Evolutionary conservation across 2,113 vertebrate genomes (phyloP).

Genomic region (Romanogobio albipinnatus): DNA sequence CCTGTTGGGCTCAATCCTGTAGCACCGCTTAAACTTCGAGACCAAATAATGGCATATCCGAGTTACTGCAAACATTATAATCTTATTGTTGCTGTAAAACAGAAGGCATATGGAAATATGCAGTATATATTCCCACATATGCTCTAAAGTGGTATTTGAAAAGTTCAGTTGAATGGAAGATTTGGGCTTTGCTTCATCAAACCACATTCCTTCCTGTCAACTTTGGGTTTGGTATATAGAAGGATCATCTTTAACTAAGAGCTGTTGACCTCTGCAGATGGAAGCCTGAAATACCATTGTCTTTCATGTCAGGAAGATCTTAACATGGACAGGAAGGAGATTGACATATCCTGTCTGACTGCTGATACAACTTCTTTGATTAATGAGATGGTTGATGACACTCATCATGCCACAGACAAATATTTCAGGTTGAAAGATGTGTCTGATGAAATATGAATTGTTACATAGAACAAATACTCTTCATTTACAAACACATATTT

Average conservation of each 20-base stretch:
- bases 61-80: not conserved
- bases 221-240: slow-evolving; percentile 27
- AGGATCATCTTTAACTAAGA: slow-evolving; percentile 64
- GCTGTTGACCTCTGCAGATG: slow-evolving; percentile 68
- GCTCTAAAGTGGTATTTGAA: not conserved
- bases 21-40: slow-evolving; percentile 11
- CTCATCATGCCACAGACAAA: slow-evolving; percentile 46
- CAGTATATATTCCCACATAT: not conserved
- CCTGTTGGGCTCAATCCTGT: slow-evolving; percentile 50
- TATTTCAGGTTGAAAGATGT: not conserved
- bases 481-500: not conserved
- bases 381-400: slow-evolving; percentile 67
- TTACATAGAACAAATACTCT: not conserved
- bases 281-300: slow-evolving; percentile 70
- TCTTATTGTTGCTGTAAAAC: slow-evolving; percentile 3
- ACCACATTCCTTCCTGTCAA: slow-evolving; percentile 53
- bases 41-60: slow-evolving; percentile 14
- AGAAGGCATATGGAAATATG: not conserved
- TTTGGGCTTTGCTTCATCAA: slow-evolving; percentile 52
- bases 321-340: slow-evolving; percentile 66
- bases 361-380: slow-evolving; percentile 67
- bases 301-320: slow-evolving; percentile 72
- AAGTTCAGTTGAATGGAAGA: not conserved
- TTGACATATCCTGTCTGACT: slow-evolving; percentile 66
- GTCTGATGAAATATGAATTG: not conserved